A percentile compares a stretch with the other conserved stretches of the same genome.
Evolutionary conservation across 2,797 vertebrate species (phyloP).

Genomic region (Hyperoplus immaculatus): DNA sequence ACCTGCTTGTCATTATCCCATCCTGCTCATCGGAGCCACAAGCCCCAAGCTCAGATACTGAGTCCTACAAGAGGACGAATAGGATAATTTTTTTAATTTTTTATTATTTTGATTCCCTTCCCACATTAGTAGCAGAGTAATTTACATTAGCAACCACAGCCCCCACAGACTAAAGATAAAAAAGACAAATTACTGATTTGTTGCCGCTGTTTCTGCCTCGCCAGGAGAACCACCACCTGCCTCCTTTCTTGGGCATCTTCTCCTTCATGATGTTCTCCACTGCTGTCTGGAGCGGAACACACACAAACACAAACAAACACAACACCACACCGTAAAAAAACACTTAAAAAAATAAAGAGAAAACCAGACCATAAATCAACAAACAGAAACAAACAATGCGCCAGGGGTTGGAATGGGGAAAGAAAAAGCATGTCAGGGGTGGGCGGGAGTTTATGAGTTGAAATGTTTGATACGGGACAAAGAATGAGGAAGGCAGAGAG

Average conservation of each 20-base stretch:
- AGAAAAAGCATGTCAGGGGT: slow-evolving; percentile 6
- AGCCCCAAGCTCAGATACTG: slow-evolving; percentile 80
- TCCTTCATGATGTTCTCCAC: slow-evolving; percentile 97
- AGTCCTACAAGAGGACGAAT: slow-evolving; percentile 82
- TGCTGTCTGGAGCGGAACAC: slow-evolving; percentile 88
- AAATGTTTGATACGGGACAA: not conserved
- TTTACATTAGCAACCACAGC: not conserved
- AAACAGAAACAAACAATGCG: slow-evolving; percentile 39
- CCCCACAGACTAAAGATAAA: too few species aligned
- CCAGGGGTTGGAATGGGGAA: not conserved
- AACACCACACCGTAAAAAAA: slow-evolving; percentile 70
- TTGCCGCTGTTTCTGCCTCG: slow-evolving; percentile 89
- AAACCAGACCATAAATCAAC: slow-evolving; percentile 61
- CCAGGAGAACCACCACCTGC: slow-evolving; percentile 99
- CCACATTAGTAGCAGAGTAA: not conserved
- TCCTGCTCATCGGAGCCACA: slow-evolving; percentile 79
- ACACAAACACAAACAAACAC: slow-evolving; percentile 54
- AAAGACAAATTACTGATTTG: slow-evolving; percentile 84
- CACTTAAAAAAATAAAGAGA: slow-evolving; percentile 57
- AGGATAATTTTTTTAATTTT: not conserved
- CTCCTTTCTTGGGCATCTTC: slow-evolving; percentile 98
- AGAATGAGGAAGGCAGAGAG: not conserved
- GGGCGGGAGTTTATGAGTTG: not conserved
- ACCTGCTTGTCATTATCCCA: slow-evolving; percentile 87
- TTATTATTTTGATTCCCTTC: not conserved